Conservation (phyloP, 2,888 invertebrate genomes). For the Capitulum mitella region DNA sequence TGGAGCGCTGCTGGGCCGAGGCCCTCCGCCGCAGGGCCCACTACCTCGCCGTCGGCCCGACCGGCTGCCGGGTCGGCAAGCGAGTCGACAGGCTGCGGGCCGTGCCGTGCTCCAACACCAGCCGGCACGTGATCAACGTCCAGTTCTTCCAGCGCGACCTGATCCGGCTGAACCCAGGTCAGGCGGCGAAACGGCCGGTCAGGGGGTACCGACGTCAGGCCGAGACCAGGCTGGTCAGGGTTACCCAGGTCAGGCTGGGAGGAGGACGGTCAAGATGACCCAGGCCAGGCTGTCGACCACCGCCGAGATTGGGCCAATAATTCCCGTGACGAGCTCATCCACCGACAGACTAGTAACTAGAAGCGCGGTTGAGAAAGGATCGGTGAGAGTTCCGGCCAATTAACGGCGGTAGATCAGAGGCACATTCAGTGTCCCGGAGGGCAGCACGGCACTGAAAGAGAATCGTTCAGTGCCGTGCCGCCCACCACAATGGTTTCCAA, state of each 20-base stretch:
- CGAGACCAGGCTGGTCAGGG: background rate
- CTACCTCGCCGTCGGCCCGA: background rate
- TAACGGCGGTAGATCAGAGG: no score
- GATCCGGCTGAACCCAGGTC: background rate
- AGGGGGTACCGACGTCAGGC: background rate
- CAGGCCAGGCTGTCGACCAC: no score
- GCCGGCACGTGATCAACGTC: conserved; percentile 7
- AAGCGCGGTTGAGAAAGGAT: no score
- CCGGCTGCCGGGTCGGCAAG: background rate
- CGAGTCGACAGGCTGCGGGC: background rate
- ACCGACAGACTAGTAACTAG: no score
- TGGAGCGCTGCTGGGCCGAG: conserved; percentile 12
- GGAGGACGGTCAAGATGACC: no score
- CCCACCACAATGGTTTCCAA: no score
- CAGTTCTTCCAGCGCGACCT: background rate
- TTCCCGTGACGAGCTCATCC: no score
- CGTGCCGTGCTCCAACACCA: background rate
- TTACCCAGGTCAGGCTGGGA: background rate
- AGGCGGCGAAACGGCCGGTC: background rate
- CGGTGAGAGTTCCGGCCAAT: no score
- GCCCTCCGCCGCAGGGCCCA: background rate
- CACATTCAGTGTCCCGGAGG: no score
- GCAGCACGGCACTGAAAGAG: no score
- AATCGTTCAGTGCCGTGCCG: no score
- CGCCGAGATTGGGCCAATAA: no score